Conservation (phyloP, 2,113 vertebrate species). For the Hystrix brachyura region DNA sequence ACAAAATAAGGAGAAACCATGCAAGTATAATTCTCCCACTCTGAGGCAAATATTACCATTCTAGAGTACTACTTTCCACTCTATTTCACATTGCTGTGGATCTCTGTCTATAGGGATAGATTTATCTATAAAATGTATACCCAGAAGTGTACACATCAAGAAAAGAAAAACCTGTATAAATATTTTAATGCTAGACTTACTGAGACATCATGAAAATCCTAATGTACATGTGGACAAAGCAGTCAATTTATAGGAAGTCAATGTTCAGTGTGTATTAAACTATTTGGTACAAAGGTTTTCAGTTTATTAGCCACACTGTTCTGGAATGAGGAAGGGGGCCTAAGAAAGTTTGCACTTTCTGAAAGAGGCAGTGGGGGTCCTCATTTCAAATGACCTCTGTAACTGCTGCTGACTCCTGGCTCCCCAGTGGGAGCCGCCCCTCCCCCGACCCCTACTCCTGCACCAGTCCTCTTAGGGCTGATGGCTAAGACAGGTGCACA, state of each 20-base stretch:
- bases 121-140: not conserved
- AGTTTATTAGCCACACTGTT: slow-evolving; percentile 32
- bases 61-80: slow-evolving; percentile 23
- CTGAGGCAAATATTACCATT: not conserved
- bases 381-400: slow-evolving; percentile 73
- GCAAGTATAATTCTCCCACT: not conserved
- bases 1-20: slow-evolving; percentile 30
- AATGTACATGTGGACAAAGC: not conserved
- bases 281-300: slow-evolving; percentile 46
- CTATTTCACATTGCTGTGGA: slow-evolving; percentile 12
- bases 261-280: not conserved
- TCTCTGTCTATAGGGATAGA: not conserved
- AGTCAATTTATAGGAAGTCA: not conserved
- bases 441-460: not conserved
- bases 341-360: slow-evolving; percentile 78
- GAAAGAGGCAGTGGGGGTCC: slow-evolving; percentile 66
- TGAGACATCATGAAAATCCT: not conserved
- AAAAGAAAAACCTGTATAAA: not conserved
- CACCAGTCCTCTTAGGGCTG: not conserved
- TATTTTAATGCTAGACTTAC: not conserved
- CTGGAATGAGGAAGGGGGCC: slow-evolving; percentile 50
- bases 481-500: not conserved
- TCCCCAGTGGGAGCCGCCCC: slow-evolving; percentile 31
- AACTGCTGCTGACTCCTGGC: slow-evolving; percentile 69
- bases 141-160: not conserved